Base-by-base conservation (phyloP, 2,113 vertebrate genomes). In the Scytalopus superciliaris region DNA sequence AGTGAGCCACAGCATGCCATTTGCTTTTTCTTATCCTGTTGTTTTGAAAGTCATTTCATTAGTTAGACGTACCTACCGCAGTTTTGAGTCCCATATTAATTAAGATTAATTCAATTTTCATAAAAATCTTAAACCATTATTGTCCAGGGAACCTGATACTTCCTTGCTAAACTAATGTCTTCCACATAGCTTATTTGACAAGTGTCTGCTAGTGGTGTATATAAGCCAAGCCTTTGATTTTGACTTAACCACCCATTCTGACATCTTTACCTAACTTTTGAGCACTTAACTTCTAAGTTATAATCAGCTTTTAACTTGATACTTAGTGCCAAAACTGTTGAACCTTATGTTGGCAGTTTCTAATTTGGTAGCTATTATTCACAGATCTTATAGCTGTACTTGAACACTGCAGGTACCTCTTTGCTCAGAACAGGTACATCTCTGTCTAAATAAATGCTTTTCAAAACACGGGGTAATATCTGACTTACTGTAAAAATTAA, bases 11-110 rank as follows among this genome's bases (percentile, higher is more conserved):
- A 3, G 94, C 97, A 98, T 97, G 79, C 89, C 90, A 84, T 97
- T 87, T 97, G 81, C 80, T 97, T 95, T 97, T 87, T 96, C 27
- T 3, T 17, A 12, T 28, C 25, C 70, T 62, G 45, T 69, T 96
- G 91, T 96, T 95, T 93, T 88, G 92, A 96, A 93, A 95, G 78
- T 67, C 7, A 96, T 97, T 94, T 96, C 80, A 30, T 84, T 91
- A 57, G 9, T 68, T 63, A 55, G 79, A 92, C 72, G 85, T 93
- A 96, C 86, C 92, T 93, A 69, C 85, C 94, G 80, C 81, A 91
- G 90, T 76, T 57, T 77, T 59, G 37, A 73, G 19, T 74, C 30
- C 68, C 81, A 33, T 85, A 35, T 78, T 84, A 83, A 73, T 60
- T 19, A 59, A 85, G 77, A 75, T 93, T 67, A 60, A 84, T 83